These are phyloP conservation scores for Edolisoma coerulescens DNA, from an alignment of 2,113 vertebrate genomes.

Conservation along the genomic window DNA sequence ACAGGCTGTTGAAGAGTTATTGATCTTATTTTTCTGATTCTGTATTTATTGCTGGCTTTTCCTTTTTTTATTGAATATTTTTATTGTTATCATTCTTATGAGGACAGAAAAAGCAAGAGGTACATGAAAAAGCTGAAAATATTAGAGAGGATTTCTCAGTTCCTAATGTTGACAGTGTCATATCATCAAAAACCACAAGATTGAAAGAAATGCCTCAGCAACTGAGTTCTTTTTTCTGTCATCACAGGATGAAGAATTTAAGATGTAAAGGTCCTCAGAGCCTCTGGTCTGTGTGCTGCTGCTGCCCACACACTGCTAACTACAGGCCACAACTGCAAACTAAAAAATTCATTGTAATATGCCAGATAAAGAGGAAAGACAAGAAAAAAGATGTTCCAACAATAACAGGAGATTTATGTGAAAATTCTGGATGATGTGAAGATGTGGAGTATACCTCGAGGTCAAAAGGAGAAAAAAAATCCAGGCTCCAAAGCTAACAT, in stretches of 20 bases:
- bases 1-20: neutral
- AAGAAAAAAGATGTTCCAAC: neutral
- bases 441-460: neutral
- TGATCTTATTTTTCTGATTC: neutral
- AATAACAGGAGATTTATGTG: neutral
- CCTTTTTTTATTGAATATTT: neutral
- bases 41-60: neutral
- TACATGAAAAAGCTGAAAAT: neutral
- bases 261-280: neutral
- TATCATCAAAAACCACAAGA: neutral
- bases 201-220: neutral
- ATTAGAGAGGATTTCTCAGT: neutral
- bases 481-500: accelerated
- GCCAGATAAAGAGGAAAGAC: neutral
- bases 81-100: neutral
- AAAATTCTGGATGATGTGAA: neutral
- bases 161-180: neutral
- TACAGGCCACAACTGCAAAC: neutral
- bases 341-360: neutral
- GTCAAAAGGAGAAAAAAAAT: neutral
- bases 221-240: neutral
- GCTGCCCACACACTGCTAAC: neutral
- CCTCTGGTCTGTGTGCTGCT: neutral
- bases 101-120: neutral
- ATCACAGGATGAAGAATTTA: neutral